Evolutionary conservation across 2,888 invertebrate species (phyloP).

Genomic region (Scaptomyza cyrtandrae): DNA sequence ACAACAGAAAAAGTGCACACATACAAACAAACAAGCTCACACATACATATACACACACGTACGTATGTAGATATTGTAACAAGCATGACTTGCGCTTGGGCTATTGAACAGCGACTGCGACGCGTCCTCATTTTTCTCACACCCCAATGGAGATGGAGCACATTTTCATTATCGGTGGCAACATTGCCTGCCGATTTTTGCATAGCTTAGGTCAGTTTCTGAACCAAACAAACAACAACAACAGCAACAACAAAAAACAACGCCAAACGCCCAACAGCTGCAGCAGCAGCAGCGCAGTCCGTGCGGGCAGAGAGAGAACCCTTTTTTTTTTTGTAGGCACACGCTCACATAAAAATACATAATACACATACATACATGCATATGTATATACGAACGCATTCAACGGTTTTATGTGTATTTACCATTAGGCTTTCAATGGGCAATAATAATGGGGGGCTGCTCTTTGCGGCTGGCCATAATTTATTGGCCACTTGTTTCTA

Average conservation of each 20-base stretch:
- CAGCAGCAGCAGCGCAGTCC: slow-evolving; percentile 30
- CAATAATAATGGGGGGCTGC: slow-evolving; percentile 72
- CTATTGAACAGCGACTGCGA: slow-evolving; percentile 32
- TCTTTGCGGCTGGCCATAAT: slow-evolving; percentile 71
- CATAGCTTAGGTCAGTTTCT: slow-evolving; percentile 76
- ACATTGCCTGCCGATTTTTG: slow-evolving; percentile 59
- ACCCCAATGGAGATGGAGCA: slow-evolving; percentile 52
- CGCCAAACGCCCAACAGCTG: slow-evolving; percentile 34
- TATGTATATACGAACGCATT: slow-evolving; percentile 49
- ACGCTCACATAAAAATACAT: slow-evolving; percentile 22
- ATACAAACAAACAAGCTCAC: slow-evolving; percentile 1
- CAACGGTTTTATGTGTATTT: slow-evolving; percentile 77
- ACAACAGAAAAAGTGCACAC: slow-evolving; percentile 37
- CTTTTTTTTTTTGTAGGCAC: slow-evolving; percentile 42
- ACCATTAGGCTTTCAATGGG: slow-evolving; percentile 74
- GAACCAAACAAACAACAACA: slow-evolving; percentile 6
- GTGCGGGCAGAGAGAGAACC: slow-evolving; percentile 36
- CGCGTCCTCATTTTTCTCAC: slow-evolving; percentile 52
- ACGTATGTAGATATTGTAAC: slow-evolving; percentile 36
- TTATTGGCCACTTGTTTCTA: slow-evolving; percentile 80
- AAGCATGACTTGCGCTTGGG: slow-evolving; percentile 72
- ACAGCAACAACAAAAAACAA: slow-evolving; percentile 42
- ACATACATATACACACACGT: not conserved
- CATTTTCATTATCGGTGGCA: slow-evolving; percentile 73
- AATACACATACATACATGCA: slow-evolving; percentile 7